These are phyloP conservation scores for Strix occidentalis DNA, from an alignment of 2,797 vertebrate species.

Conservation along the genomic window DNA sequence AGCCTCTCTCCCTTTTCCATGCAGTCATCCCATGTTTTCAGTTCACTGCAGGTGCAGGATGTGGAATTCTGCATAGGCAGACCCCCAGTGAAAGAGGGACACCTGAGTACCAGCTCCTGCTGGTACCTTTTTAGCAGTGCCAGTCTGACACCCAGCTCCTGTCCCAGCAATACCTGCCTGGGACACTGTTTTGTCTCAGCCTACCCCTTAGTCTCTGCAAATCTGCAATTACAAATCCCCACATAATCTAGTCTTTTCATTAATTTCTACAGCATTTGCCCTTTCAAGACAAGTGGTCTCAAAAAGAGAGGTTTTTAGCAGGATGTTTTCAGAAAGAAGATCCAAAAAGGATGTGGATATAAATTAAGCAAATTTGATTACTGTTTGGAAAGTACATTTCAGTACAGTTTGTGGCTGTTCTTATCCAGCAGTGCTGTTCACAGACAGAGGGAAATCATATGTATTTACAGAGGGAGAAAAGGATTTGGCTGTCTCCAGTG, in stretches of 20 bases:
- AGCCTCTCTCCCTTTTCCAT: neutral
- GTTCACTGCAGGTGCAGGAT: neutral
- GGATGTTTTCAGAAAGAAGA: neutral
- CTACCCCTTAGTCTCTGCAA: neutral
- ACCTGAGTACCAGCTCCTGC: neutral
- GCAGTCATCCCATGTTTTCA: neutral
- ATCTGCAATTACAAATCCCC: neutral
- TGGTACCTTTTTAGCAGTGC: neutral
- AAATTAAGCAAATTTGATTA: neutral
- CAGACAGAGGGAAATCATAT: neutral
- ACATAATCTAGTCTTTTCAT: neutral
- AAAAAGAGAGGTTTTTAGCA: neutral
- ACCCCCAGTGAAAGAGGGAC: neutral
- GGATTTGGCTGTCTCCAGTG: neutral
- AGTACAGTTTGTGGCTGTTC: neutral
- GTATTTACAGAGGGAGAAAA: neutral
- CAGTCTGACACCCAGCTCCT: neutral
- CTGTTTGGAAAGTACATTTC: conserved; percentile 4
- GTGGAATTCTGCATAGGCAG: neutral
- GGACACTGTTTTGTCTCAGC: neutral
- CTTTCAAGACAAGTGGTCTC: fast-evolving
- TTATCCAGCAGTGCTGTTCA: neutral
- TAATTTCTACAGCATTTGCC: neutral
- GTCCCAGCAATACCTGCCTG: neutral
- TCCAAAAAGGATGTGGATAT: neutral